These are phyloP conservation scores for Drosophila prolongata DNA, from an alignment of 2,888 invertebrate genomes.

Conservation along the genomic window DNA sequence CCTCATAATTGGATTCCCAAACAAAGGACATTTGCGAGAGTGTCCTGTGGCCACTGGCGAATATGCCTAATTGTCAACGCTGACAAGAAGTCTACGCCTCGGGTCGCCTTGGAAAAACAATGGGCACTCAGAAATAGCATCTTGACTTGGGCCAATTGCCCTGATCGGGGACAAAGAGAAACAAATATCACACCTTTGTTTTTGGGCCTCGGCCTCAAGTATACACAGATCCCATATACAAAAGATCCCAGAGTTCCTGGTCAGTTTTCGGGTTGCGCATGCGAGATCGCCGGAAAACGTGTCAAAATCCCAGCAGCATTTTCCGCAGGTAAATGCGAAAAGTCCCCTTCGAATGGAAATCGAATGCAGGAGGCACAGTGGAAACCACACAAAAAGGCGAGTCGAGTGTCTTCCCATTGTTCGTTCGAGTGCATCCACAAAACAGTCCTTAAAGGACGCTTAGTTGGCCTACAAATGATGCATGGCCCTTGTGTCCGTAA, in stretches of 20 bases:
- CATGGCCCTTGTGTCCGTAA: slow-evolving; percentile 52
- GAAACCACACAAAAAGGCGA: slow-evolving; percentile 61
- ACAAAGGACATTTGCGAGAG: slow-evolving; percentile 19
- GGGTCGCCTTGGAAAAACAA: slow-evolving; percentile 29
- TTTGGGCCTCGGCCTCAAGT: slow-evolving; percentile 15
- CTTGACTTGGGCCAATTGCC: slow-evolving; percentile 79
- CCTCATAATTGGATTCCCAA: slow-evolving; percentile 65
- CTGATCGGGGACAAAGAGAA: slow-evolving; percentile 71
- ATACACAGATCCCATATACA: slow-evolving; percentile 1
- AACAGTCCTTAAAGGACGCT: slow-evolving; percentile 79
- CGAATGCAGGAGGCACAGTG: slow-evolving; percentile 57
- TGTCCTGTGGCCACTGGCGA: slow-evolving; percentile 25
- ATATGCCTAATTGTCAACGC: slow-evolving; percentile 70
- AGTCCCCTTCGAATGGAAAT: slow-evolving; percentile 55
- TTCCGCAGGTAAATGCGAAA: slow-evolving; percentile 78
- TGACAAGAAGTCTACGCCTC: slow-evolving; percentile 67
- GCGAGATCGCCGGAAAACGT: slow-evolving; percentile 54
- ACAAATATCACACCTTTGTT: slow-evolving; percentile 79
- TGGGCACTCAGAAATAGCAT: slow-evolving; percentile 55
- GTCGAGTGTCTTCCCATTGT: slow-evolving; percentile 68
- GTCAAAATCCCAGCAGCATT: slow-evolving; percentile 62
- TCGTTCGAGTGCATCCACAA: slow-evolving; percentile 75
- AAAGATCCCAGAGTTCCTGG: slow-evolving; percentile 40
- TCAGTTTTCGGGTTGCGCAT: slow-evolving; percentile 63
- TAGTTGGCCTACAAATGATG: slow-evolving; percentile 80